Base-by-base conservation (phyloP, 2,797 vertebrate genomes). In the Meda fulgida region DNA sequence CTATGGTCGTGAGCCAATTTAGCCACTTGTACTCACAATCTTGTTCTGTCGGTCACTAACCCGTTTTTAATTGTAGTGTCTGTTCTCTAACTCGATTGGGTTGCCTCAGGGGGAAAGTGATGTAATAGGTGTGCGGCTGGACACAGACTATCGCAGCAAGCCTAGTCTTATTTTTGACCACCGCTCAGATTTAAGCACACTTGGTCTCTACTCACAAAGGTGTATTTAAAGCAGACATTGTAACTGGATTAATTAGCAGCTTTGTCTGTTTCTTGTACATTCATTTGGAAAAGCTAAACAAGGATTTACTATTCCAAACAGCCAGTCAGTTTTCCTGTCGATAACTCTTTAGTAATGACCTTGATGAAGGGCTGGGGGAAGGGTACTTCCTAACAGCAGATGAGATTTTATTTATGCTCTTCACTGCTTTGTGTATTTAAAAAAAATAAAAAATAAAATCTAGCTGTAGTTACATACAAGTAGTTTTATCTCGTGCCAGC, bases 191-290 rank as follows among this genome's bases (percentile, higher is more conserved):
- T 80, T 9, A 70, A 38, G 8, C 14, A 18, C 23, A 7, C 18
- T 38, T 38, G 1, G 46, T 77, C 23, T 77, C 3, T 48, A 13
- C 34, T 18, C 7, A 31, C 46, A 69, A 40, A 8, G 11, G 46
- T 58, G 29, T 78, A 69, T 84, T 67, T 84, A 69, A 51, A 77
- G 63, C 73, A 69, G 63, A 69, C 63, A 43, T 29, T 46, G 34
- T 77, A 78, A 84, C 73, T 69, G n/a, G 82, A 84, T 84, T 70
- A 78, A 84, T 78, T 69, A 69, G 18, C 31, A 53, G 31, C 58
- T 66, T 65, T 53, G 23, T 53, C 63, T 78, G 71, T 76, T 76
- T 65, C 40, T 84, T 69, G 46, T 55, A 23, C 63, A 40, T 67
- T 34, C 11, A 55, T 51, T 67, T 83, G 34, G 16, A 67, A 80